These are phyloP conservation scores for Chlorocebus sabaeus DNA, from an alignment of 2,113 vertebrate genomes.

Conservation along the genomic window DNA sequence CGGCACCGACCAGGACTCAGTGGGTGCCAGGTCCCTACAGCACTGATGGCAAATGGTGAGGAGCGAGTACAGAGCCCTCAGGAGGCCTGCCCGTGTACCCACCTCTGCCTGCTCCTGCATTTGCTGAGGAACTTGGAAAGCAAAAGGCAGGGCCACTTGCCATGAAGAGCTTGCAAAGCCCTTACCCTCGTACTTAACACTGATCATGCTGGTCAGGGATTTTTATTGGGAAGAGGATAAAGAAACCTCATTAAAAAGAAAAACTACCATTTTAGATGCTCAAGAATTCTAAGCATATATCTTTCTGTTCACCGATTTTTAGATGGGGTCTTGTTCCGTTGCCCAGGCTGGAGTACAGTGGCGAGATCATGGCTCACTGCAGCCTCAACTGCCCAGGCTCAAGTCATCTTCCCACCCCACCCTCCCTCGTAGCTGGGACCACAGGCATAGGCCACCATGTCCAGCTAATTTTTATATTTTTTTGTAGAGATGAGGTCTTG, in stretches of 20 bases:
- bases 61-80: fast-evolving
- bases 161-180: not conserved
- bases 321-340: no score
- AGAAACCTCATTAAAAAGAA: not conserved
- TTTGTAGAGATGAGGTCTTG: no score
- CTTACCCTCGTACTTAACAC: not conserved
- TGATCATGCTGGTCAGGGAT: no score
- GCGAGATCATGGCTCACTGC: no score
- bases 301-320: no score
- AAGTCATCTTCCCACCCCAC: no score
- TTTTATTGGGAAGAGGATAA: not conserved
- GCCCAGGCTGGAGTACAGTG: no score
- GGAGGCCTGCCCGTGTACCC: fast-evolving
- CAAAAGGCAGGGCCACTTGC: not conserved
- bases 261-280: not conserved
- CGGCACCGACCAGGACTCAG: not conserved
- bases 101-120: not conserved
- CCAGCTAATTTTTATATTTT: no score
- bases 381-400: no score
- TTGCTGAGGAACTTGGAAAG: not conserved
- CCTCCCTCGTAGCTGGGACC: no score
- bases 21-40: not conserved
- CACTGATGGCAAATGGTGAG: not conserved
- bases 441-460: no score
- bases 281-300: not conserved